Percentiles rank a stretch among this genome's conserved stretches.
Evolutionary conservation across 2,888 invertebrate genomes (phyloP).

Genomic region (Endomychus coccineus): DNA sequence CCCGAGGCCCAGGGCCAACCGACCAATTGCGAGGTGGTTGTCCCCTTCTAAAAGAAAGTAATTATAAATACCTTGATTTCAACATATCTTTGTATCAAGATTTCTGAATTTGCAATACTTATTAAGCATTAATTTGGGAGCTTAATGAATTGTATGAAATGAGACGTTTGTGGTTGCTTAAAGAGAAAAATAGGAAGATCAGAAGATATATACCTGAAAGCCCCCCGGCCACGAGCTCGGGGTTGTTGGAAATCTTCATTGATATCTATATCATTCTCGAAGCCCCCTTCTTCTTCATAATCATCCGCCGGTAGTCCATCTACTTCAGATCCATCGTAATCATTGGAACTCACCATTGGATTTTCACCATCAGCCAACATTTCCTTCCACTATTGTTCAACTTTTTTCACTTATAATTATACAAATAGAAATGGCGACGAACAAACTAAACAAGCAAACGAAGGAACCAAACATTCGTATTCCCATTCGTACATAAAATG

Average conservation of each 20-base stretch:
- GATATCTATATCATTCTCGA: slow-evolving; percentile 42
- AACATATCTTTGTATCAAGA: too few relatives aligned
- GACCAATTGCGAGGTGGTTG: slow-evolving; percentile 34
- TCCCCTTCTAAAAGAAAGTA: slow-evolving; percentile 31
- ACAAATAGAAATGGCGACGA: too few relatives aligned
- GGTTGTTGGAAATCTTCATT: slow-evolving; percentile 46
- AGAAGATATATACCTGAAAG: slow-evolving; percentile 48
- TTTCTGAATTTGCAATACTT: too few relatives aligned
- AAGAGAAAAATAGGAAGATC: too few relatives aligned
- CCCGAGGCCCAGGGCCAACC: slow-evolving; percentile 44
- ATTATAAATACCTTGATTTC: too few relatives aligned
- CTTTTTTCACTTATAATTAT: too few relatives aligned
- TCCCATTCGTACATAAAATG: too few relatives aligned
- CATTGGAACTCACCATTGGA: too few relatives aligned
- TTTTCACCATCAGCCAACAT: slow-evolving; percentile 25
- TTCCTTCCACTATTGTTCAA: too few relatives aligned
- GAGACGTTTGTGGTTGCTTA: too few relatives aligned
- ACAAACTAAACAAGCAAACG: too few relatives aligned
- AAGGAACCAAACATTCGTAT: too few relatives aligned
- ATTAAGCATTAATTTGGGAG: background rate
- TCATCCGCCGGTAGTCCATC: slow-evolving; percentile 24
- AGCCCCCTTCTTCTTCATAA: slow-evolving; percentile 35
- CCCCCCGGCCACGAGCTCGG: slow-evolving; percentile 43
- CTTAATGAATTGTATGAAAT: background rate
- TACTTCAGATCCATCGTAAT: slow-evolving; percentile 24